These are phyloP conservation scores for Plutomurus gul DNA, from an alignment of 1,140 invertebrate genomes.

Conservation along the genomic window DNA sequence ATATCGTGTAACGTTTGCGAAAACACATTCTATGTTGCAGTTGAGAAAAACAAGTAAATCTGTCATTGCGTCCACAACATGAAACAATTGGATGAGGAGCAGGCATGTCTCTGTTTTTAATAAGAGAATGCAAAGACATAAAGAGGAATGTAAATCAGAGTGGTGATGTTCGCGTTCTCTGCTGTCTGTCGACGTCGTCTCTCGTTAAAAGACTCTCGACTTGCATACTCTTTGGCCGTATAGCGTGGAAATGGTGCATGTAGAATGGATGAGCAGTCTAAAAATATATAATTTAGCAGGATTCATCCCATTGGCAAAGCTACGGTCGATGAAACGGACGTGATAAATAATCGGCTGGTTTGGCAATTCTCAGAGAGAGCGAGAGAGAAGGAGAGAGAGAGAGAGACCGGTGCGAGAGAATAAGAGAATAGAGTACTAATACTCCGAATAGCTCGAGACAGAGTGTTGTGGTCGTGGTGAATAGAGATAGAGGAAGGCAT, in stretches of 20 bases:
- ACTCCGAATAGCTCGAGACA: not conserved
- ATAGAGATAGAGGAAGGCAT: not conserved
- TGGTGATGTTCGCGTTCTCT: not conserved
- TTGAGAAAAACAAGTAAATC: constrained; percentile 31
- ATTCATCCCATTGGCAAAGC: constrained; percentile 38
- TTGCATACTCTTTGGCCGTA: not conserved
- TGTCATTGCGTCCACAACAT: constrained; percentile 33
- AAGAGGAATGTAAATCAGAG: constrained; percentile 6
- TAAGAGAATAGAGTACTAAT: not conserved
- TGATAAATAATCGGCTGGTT: constrained; percentile 29
- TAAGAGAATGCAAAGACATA: not conserved
- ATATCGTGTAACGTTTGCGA: constrained; percentile 35
- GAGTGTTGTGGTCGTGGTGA: too few species aligned
- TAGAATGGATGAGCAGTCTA: not conserved
- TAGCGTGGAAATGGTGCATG: not conserved
- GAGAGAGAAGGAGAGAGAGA: not conserved
- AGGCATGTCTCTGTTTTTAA: not conserved
- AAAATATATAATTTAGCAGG: constrained; percentile 37
- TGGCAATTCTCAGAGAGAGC: not conserved
- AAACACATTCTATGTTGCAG: constrained; percentile 20
- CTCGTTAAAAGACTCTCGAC: not conserved
- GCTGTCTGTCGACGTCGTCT: constrained; percentile 2
- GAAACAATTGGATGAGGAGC: constrained; percentile 4
- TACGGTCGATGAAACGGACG: constrained; percentile 38
- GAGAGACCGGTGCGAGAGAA: not conserved